phyloP scores from a whole-genome alignment of 2,113 vertebrate species.

The Phoxinus phoxinus region DNA sequence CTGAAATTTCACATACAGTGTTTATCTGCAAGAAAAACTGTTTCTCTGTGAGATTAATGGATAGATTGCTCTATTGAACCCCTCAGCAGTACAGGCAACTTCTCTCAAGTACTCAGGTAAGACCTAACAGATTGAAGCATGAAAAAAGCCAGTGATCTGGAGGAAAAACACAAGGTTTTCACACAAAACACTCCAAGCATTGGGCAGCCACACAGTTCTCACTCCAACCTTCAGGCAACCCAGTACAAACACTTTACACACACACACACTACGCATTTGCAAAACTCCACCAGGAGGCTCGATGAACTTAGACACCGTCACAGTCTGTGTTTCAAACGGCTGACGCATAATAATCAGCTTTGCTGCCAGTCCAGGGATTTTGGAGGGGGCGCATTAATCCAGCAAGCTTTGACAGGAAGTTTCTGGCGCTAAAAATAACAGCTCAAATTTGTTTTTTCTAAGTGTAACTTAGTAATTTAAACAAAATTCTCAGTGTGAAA shows the following conservation, averaged over 20 bases:
- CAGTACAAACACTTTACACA: neutral
- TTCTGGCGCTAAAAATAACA: slow-evolving; percentile 12
- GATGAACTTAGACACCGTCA: slow-evolving; percentile 2
- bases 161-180: slow-evolving; percentile 22
- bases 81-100: neutral
- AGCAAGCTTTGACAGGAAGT: slow-evolving; percentile 40
- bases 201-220: slow-evolving; percentile 8
- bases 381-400: slow-evolving; percentile 39
- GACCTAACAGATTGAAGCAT: neutral
- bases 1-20: slow-evolving; percentile 35
- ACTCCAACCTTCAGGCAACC: slow-evolving; percentile 17
- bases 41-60: neutral
- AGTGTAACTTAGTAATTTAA: neutral
- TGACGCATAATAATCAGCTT: slow-evolving; percentile 55
- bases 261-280: neutral
- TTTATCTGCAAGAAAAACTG: slow-evolving; percentile 3
- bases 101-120: neutral
- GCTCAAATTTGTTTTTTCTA: neutral
- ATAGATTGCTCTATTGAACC: slow-evolving; percentile 2
- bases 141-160: neutral
- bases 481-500: neutral
- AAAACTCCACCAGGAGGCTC: slow-evolving; percentile 1
- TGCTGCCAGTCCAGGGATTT: slow-evolving; percentile 42
- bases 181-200: neutral
- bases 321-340: slow-evolving; percentile 50